Percentiles rank a stretch among this genome's conserved stretches.
phyloP scores from a whole-genome alignment of 2,888 invertebrate species.

The Lapara coniferarum region DNA sequence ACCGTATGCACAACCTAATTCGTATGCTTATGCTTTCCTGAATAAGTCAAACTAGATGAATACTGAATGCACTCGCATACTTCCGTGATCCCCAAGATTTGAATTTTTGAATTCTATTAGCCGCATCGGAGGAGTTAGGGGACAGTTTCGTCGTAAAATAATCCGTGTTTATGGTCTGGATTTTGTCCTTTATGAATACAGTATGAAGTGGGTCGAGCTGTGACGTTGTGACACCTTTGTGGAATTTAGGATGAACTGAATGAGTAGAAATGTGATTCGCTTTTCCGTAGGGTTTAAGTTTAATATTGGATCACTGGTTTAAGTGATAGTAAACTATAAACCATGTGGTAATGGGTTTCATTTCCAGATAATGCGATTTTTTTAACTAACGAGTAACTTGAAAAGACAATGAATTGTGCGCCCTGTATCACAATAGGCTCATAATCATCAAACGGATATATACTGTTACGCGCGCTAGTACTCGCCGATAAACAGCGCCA shows the following conservation, averaged over 20 bases:
- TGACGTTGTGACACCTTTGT: not conserved
- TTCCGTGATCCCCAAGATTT: slow-evolving; percentile 46
- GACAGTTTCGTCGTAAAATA: slow-evolving; percentile 2
- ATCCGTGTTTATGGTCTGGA: not conserved
- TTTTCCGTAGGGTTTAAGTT: not conserved
- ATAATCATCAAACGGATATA: no score
- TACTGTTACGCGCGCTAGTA: no score
- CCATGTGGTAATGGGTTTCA: no score
- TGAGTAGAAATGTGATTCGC: not conserved
- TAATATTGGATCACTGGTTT: no score
- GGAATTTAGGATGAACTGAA: not conserved
- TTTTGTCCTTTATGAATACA: slow-evolving; percentile 19
- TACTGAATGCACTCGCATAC: slow-evolving; percentile 47
- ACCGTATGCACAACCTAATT: slow-evolving; percentile 24
- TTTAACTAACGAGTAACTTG: no score
- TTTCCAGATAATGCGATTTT: no score
- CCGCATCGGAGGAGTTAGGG: slow-evolving; percentile 31
- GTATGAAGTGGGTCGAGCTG: not conserved
- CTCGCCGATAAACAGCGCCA: no score
- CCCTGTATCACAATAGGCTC: no score
- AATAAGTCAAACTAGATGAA: slow-evolving; percentile 53
- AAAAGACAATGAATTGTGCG: no score
- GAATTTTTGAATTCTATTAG: slow-evolving; percentile 48
- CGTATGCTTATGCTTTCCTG: slow-evolving; percentile 33
- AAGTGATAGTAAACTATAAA: no score